Conservation (phyloP, 2,888 invertebrate genomes). For the Nebria brevicollis region DNA sequence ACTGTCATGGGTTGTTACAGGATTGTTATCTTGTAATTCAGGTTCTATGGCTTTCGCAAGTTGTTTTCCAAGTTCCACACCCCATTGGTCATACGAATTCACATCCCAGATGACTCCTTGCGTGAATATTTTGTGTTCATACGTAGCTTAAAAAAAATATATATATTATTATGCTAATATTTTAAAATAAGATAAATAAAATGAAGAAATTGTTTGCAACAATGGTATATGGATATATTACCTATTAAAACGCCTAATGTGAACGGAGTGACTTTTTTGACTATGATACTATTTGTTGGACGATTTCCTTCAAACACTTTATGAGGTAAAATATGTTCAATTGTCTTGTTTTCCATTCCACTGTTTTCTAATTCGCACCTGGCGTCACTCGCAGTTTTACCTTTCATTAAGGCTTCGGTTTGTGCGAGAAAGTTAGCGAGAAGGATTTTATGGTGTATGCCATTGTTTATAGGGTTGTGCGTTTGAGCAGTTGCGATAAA, state of each 20-base stretch:
- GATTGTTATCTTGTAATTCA: slow-evolving; percentile 77
- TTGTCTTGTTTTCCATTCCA: slow-evolving; percentile 77
- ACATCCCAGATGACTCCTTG: slow-evolving; percentile 99
- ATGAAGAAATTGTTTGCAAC: no score
- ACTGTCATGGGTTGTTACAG: slow-evolving; percentile 84
- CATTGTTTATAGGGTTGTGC: slow-evolving; percentile 85
- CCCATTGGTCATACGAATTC: slow-evolving; percentile 99
- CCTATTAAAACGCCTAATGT: slow-evolving; percentile 92
- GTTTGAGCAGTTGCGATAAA: slow-evolving; percentile 94
- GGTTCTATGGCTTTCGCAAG: slow-evolving; percentile 98
- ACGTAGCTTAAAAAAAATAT: slow-evolving; percentile 76
- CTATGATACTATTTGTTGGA: slow-evolving; percentile 96
- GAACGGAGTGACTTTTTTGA: slow-evolving; percentile 92
- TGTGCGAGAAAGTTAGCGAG: slow-evolving; percentile 98
- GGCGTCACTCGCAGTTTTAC: slow-evolving; percentile 68
- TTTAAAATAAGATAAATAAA: no score
- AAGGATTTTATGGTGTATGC: slow-evolving; percentile 92
- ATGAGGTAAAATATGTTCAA: slow-evolving; percentile 88
- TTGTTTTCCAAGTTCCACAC: slow-evolving; percentile 98
- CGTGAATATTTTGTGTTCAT: slow-evolving; percentile 99
- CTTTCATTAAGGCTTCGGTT: slow-evolving; percentile 96
- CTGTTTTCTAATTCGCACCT: slow-evolving; percentile 82
- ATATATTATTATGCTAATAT: no score
- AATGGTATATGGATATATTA: slow-evolving; percentile 58
- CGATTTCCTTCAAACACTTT: slow-evolving; percentile 97